These are phyloP conservation scores for Caerostris darwini DNA, from an alignment of 1,140 invertebrate genomes.

Conservation along the genomic window DNA sequence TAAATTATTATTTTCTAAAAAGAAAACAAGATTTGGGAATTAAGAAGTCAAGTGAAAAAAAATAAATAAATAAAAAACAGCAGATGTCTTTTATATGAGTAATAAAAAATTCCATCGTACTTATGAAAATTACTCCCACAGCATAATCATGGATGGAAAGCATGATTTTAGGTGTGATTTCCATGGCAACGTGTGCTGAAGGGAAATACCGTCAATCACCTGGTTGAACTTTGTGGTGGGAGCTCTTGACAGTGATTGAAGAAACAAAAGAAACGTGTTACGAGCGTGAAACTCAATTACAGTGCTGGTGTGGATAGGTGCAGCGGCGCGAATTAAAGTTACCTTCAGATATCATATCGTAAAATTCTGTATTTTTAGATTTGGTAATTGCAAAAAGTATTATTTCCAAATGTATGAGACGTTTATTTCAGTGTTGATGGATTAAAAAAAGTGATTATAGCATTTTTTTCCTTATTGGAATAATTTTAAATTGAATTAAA, in stretches of 20 bases:
- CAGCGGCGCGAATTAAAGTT: background rate
- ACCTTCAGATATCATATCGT: too few species aligned
- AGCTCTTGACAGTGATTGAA: constrained; percentile 39
- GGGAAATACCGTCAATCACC: background rate
- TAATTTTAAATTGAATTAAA: too few species aligned
- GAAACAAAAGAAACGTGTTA: constrained; percentile 21
- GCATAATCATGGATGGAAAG: background rate
- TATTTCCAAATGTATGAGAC: too few species aligned
- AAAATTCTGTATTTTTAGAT: too few species aligned
- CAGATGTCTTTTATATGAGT: background rate
- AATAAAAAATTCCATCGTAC: background rate
- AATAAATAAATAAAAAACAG: too few species aligned
- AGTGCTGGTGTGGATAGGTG: background rate
- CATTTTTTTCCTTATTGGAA: too few species aligned
- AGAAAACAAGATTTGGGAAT: too few species aligned
- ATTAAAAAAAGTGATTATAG: too few species aligned
- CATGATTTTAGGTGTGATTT: background rate
- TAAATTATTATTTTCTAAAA: too few species aligned
- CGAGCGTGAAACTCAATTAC: constrained; percentile 3
- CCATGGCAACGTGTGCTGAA: constrained; percentile 38
- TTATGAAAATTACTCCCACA: background rate
- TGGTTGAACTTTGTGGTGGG: background rate
- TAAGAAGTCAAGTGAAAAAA: too few species aligned
- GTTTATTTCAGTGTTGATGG: too few species aligned
- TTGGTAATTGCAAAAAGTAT: too few species aligned